phyloP scores from a whole-genome alignment of 2,113 vertebrate genomes.

The Vombatus ursinus region DNA sequence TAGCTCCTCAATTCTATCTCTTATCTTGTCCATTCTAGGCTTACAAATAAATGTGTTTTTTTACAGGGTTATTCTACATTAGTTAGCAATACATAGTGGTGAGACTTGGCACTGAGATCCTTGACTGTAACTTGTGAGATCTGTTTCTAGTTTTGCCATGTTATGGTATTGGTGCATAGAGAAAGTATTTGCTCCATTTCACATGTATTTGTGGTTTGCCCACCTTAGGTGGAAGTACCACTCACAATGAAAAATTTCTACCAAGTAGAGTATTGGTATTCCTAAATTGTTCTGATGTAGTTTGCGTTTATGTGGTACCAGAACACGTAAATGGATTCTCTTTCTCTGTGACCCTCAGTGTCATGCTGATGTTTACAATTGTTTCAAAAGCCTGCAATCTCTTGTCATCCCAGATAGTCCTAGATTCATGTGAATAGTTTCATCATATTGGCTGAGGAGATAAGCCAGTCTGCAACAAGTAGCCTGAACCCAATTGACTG shows the following conservation, averaged over 20 bases:
- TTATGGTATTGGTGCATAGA: not conserved
- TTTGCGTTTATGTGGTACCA: not conserved
- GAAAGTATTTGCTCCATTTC: not conserved
- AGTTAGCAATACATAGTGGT: not conserved
- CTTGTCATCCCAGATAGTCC: not conserved
- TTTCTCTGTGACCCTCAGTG: not conserved
- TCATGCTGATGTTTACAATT: not conserved
- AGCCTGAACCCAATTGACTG: not conserved
- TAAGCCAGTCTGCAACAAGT: not conserved
- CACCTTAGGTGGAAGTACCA: not conserved
- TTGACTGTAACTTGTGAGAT: not conserved
- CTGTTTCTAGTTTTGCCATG: not conserved
- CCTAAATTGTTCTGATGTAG: not conserved
- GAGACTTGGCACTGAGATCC: not conserved
- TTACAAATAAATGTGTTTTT: not conserved
- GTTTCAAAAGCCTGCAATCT: not conserved
- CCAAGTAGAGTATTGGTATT: not conserved
- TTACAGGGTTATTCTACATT: not conserved
- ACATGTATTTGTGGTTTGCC: too few relatives aligned
- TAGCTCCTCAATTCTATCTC: not conserved
- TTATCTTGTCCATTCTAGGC: not conserved
- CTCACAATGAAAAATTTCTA: not conserved
- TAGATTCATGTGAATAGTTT: not conserved
- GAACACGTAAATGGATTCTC: not conserved
- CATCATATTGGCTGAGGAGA: not conserved